Base-by-base conservation (phyloP, 2,113 vertebrate genomes). In the Antigone vipio region DNA sequence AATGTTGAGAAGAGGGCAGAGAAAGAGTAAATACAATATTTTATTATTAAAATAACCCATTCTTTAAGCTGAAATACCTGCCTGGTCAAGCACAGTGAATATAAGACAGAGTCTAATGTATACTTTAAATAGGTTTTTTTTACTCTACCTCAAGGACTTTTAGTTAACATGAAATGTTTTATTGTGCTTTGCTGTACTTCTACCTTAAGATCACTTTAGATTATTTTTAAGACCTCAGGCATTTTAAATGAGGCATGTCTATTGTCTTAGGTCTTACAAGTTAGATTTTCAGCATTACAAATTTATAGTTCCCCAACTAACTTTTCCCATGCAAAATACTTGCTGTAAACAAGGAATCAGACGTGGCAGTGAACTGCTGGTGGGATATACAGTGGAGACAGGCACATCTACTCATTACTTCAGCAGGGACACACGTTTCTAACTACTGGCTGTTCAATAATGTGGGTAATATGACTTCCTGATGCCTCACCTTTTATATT, bases 41-140 rank as follows among this genome's bases (percentile, higher is more conserved):
- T 92, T 72, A 66, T 77, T 73, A 62, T 66, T 83, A 47, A 52
- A 95, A 59, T 93, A 29, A 81, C 47, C 53, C 44, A 30, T 60
- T 78, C 40, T 89, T 93, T 83, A 87, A 64, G n/a, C 16, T 5
- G 6, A 87, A 92, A 87, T 71, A 81, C 34, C 86, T 92, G 78
- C 60, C 40, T 92, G 49, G 40, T 14, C 27, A 89, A 91, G 40
- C 27, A 67, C 40, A 49, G 44, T 44, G 66, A 75, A 68, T 85
- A 35, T 68, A 82, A 60, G 34, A 78, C 73, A 66, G 40, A 52
- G 5, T 60, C 56, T 81, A 84, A 87, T 53, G 73, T n/a, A 44
- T 84, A 18, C 27, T 87, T 91, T 58, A 71, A 84, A 89, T n/a
- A 85, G 64, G 69, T 93, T 85, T 76, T 60, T 93, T 95, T 82